Evolutionary conservation across 2,888 invertebrate species (phyloP).

Genomic region (Thereva nobilitata): DNA sequence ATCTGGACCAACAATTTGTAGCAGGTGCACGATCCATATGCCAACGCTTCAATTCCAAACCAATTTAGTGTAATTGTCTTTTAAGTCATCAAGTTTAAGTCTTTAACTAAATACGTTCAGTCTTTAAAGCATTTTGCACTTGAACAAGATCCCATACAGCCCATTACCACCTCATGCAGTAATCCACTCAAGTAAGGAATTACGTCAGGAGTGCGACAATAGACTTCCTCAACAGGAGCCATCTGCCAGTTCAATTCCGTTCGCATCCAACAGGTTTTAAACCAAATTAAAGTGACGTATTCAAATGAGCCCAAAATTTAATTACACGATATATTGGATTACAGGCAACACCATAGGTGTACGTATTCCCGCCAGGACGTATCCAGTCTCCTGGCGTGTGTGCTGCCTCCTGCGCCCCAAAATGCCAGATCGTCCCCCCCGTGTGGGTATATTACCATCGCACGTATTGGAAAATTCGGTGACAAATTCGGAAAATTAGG

Average conservation of each 20-base stretch:
- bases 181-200: constrained; percentile 7
- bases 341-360: constrained; percentile 41
- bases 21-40: no score
- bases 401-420: background rate
- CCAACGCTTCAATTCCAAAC: no score
- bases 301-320: constrained; percentile 54
- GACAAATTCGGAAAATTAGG: constrained; percentile 25
- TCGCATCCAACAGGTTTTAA: constrained; percentile 43
- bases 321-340: constrained; percentile 60
- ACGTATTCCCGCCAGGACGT: constrained; percentile 11
- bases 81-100: no score
- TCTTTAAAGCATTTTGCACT: no score
- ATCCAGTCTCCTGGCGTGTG: constrained; percentile 14
- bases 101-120: no score
- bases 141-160: background rate
- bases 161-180: constrained; percentile 13
- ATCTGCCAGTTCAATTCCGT: constrained; percentile 23
- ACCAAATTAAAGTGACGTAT: constrained; percentile 37
- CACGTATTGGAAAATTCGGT: constrained; percentile 23
- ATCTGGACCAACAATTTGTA: no score
- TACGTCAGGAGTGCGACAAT: constrained; percentile 9
- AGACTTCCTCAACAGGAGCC: constrained; percentile 2
- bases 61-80: no score
- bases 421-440: background rate
- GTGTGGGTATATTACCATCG: background rate